Percentiles rank a stretch among this genome's conserved stretches.
phyloP scores from a whole-genome alignment of 2,888 invertebrate genomes.

The Brenthis ino region DNA sequence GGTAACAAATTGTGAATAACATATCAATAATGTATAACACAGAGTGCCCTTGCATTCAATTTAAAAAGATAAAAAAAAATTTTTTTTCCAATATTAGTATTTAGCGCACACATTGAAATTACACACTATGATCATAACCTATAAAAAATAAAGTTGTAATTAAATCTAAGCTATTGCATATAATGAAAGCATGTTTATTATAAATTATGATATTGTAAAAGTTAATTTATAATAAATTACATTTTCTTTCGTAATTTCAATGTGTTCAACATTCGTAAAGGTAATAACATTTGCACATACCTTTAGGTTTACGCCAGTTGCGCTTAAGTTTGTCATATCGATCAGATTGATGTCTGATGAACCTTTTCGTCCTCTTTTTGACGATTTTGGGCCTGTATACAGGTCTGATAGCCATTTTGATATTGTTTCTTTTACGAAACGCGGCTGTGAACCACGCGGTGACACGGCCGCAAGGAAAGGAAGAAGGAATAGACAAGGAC shows the following conservation, averaged over 20 bases:
- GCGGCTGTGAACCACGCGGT: conserved; percentile 80
- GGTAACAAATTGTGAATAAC: conserved; percentile 80
- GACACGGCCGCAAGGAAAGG: conserved; percentile 81
- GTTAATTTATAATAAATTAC: neutral
- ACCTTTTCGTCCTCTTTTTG: conserved; percentile 99
- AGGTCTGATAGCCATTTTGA: conserved; percentile 94
- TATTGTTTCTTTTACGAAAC: conserved; percentile 66
- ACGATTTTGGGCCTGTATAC: conserved; percentile 94
- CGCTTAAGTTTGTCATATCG: conserved; percentile 97
- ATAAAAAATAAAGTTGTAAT: conserved; percentile 1
- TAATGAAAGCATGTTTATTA: neutral
- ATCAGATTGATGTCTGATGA: conserved; percentile 99
- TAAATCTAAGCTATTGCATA: neutral
- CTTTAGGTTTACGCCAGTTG: conserved; percentile 99
- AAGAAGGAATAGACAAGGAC: conserved; percentile 72
- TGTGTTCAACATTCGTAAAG: neutral
- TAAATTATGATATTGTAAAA: neutral
- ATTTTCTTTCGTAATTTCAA: neutral
- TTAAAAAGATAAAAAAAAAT: neutral
- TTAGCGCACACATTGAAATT: neutral
- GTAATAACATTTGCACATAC: conserved; percentile 50
- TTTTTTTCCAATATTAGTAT: neutral
- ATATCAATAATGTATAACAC: conserved; percentile 67
- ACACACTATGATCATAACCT: conserved; percentile 32
- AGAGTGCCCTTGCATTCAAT: conserved; percentile 75